These are phyloP conservation scores for Aurelia sp. DNA, from an alignment of 30 jellyfish, hydroid and myxozoan species.

Conservation along the genomic window DNA sequence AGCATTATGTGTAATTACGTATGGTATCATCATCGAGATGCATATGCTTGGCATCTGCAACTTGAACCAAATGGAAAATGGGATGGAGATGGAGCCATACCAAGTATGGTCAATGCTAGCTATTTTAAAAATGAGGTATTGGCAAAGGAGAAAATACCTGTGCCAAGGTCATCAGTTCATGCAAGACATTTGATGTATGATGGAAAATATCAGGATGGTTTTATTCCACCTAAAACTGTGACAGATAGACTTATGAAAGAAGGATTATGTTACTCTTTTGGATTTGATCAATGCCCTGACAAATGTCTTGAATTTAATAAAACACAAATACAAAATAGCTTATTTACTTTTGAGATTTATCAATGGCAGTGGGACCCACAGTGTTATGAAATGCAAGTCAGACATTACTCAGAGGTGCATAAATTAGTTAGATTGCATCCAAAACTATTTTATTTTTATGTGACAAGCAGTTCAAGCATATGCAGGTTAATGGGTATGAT, in stretches of 20 bases:
- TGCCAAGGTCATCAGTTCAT: slow-evolving; percentile 50
- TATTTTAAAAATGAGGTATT: slow-evolving; percentile 34
- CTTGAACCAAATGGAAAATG: slow-evolving; percentile 32
- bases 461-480: not conserved
- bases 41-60: slow-evolving; percentile 61
- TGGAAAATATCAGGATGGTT: slow-evolving; percentile 9
- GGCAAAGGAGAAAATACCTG: slow-evolving; percentile 35
- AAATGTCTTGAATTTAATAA: slow-evolving; percentile 32
- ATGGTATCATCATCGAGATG: slow-evolving; percentile 67
- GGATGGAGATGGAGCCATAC: slow-evolving; percentile 46
- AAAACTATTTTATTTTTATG: not conserved
- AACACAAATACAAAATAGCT: slow-evolving; percentile 19
- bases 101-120: slow-evolving; percentile 39
- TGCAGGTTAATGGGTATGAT: too few species aligned
- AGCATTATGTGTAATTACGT: slow-evolving; percentile 51
- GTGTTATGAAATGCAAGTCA: slow-evolving; percentile 23
- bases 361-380: slow-evolving; percentile 69
- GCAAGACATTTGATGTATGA: slow-evolving; percentile 31
- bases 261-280: slow-evolving; percentile 23
- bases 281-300: slow-evolving; percentile 42
- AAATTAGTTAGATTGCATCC: not conserved
- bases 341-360: slow-evolving; percentile 43
- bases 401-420: slow-evolving; percentile 3
- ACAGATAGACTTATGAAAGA: not conserved
- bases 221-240: not conserved